A percentile compares a stretch with the other conserved stretches of the same genome.
These are phyloP conservation scores for Panulirus ornatus DNA, from an alignment of 1,140 invertebrate species.

Conservation along the genomic window DNA sequence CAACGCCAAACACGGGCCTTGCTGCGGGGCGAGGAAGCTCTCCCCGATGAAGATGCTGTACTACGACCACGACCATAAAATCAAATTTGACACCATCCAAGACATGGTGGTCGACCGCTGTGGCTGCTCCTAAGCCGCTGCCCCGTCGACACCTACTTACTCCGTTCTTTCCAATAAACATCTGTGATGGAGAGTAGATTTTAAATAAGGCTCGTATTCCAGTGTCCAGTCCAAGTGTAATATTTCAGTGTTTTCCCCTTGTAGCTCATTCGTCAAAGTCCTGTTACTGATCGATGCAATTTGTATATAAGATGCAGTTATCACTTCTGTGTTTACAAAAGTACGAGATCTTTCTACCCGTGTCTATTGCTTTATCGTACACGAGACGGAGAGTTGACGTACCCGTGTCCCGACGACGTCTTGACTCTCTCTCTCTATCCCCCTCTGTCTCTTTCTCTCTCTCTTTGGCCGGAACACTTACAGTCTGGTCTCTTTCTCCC, in stretches of 20 bases:
- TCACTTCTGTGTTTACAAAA: too few species aligned
- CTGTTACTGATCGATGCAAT: background rate
- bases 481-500: too few species aligned
- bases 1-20: constrained; percentile 83
- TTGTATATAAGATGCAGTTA: too few species aligned
- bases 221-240: constrained; percentile 19
- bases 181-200: constrained; percentile 58
- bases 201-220: constrained; percentile 30
- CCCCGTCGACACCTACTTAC: background rate
- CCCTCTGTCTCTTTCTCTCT: too few species aligned
- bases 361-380: too few species aligned
- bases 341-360: too few species aligned
- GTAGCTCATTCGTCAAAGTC: background rate
- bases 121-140: constrained; percentile 87
- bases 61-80: constrained; percentile 92
- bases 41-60: constrained; percentile 95
- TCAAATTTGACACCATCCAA: constrained; percentile 91
- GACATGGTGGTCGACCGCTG: constrained; percentile 96
- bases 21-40: constrained; percentile 93
- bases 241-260: background rate
- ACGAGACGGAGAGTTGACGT: too few species aligned
- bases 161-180: constrained; percentile 13
- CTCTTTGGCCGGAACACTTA: too few species aligned
- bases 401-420: too few species aligned
- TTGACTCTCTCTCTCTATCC: too few species aligned